These are phyloP conservation scores for Synanthedon andrenaeformis DNA, from an alignment of 2,888 invertebrate species.

Conservation along the genomic window DNA sequence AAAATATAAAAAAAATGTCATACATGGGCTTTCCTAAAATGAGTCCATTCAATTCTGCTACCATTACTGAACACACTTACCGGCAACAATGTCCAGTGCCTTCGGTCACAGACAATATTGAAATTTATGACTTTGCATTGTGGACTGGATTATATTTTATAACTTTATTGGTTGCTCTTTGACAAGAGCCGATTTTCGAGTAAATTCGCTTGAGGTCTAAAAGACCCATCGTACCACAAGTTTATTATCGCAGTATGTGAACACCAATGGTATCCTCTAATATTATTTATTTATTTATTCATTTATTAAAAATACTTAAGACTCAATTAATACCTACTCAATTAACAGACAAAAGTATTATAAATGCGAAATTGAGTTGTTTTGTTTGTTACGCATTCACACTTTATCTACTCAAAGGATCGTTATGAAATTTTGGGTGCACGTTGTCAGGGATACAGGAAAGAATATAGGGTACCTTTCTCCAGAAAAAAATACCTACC, in stretches of 20 bases:
- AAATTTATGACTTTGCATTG: constrained; percentile 52
- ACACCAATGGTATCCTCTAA: background rate
- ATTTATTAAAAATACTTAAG: background rate
- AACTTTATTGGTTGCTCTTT: constrained; percentile 34
- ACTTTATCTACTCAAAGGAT: too few relatives aligned
- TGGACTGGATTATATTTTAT: constrained; percentile 36
- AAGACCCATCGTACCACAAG: background rate
- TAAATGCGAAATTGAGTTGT: too few relatives aligned
- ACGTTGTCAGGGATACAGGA: too few relatives aligned
- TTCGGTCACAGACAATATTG: constrained; percentile 41
- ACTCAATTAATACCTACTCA: background rate
- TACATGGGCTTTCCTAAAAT: too few relatives aligned
- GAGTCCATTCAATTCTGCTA: constrained; percentile 2
- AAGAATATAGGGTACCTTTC: too few relatives aligned
- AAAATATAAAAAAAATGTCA: too few relatives aligned
- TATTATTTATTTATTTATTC: background rate
- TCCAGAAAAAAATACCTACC: too few relatives aligned
- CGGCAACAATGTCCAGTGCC: constrained; percentile 24
- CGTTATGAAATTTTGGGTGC: too few relatives aligned
- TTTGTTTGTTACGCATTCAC: too few relatives aligned
- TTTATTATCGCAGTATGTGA: background rate
- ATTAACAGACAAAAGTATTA: too few relatives aligned
- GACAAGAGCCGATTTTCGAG: background rate
- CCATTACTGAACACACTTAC: constrained; percentile 21
- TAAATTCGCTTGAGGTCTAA: background rate